Evolutionary conservation across 2,797 vertebrate genomes (phyloP).

Genomic region (Notolepis coatsorum): DNA sequence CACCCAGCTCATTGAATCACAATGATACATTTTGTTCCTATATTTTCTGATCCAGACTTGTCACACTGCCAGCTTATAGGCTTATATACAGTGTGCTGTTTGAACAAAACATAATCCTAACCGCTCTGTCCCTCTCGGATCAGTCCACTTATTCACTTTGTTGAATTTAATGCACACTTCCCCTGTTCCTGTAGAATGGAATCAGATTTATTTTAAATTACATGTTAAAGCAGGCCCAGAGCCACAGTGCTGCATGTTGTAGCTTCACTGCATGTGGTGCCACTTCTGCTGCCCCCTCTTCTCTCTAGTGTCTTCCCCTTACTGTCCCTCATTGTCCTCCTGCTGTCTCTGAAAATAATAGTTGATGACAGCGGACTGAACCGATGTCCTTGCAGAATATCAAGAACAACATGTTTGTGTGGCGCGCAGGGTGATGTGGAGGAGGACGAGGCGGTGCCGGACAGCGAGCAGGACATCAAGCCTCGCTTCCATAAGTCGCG

Average conservation of each 20-base stretch:
- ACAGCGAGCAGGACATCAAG: constrained; percentile 96
- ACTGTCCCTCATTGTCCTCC: background rate
- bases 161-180: constrained; percentile 81
- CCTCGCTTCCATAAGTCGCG: constrained; percentile 97
- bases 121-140: background rate
- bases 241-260: constrained; percentile 79
- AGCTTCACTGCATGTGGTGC: no score
- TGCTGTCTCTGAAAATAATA: background rate
- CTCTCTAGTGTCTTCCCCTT: background rate
- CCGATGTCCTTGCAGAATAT: background rate
- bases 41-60: no score
- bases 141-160: background rate
- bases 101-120: background rate
- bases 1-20: no score
- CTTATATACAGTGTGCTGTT: no score
- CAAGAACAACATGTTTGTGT: background rate
- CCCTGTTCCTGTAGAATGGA: constrained; percentile 92
- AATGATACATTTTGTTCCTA: no score
- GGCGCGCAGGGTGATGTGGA: constrained; percentile 83
- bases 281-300: no score
- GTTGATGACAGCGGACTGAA: no score
- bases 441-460: constrained; percentile 91
- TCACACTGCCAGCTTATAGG: background rate
- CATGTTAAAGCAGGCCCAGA: constrained; percentile 98
- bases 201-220: no score